A percentile compares a stretch with the other conserved stretches of the same genome.
Evolutionary conservation across 2,113 vertebrate species (phyloP).

Genomic region (Cebidichthys violaceus): DNA sequence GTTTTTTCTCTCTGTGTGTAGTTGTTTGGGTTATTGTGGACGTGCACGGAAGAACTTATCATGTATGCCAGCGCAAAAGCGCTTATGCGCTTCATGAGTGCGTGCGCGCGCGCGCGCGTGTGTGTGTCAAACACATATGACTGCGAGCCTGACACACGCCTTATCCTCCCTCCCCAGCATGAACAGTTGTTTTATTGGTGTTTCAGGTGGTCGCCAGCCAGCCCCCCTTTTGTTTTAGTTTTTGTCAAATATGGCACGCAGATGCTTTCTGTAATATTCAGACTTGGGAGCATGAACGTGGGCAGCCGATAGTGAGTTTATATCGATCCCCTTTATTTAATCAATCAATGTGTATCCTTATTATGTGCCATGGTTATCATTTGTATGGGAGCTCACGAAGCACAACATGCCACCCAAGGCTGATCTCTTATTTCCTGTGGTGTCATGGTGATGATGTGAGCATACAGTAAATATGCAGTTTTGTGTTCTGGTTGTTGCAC

Average conservation of each 20-base stretch:
- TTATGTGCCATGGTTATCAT: slow-evolving; percentile 1
- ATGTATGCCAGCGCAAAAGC: slow-evolving; percentile 1
- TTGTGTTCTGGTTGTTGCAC: slow-evolving; percentile 1
- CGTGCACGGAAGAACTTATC: neutral
- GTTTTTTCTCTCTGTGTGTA: neutral
- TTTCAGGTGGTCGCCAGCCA: slow-evolving; percentile 29
- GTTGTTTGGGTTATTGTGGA: neutral
- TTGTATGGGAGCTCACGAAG: neutral
- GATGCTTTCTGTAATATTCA: neutral
- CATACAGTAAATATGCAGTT: slow-evolving; percentile 6
- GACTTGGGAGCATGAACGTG: neutral
- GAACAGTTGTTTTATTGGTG: slow-evolving; percentile 40
- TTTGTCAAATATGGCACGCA: neutral
- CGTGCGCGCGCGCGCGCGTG: neutral
- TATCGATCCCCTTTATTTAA: slow-evolving; percentile 5
- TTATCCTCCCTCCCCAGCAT: neutral
- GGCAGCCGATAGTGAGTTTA: slow-evolving; percentile 22
- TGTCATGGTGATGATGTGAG: neutral
- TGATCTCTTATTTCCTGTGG: slow-evolving; percentile 6
- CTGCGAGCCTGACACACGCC: slow-evolving; percentile 29
- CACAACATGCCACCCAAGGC: neutral
- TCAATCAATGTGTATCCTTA: slow-evolving; percentile 10
- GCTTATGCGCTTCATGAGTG: slow-evolving; percentile 1
- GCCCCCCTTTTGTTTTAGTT: neutral
- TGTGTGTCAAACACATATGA: slow-evolving; percentile 13